Percentiles rank a stretch among this genome's conserved stretches.
phyloP scores from a whole-genome alignment of 2,888 invertebrate genomes.

The Ptychoptera contaminata region DNA sequence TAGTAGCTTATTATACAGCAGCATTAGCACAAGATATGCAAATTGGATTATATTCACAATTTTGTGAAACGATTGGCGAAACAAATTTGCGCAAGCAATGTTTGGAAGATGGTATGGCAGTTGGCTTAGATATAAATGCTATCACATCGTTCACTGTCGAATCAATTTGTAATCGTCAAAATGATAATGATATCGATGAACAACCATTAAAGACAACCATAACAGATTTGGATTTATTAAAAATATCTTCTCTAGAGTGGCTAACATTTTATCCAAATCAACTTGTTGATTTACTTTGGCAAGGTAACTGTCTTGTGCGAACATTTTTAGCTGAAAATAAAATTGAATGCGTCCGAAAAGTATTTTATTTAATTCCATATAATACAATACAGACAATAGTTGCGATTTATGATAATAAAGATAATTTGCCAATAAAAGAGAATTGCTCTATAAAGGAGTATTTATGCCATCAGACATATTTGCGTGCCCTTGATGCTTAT shows the following conservation, averaged over 20 bases:
- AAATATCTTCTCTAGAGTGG: constrained; percentile 75
- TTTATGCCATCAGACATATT: constrained; percentile 72
- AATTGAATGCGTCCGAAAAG: constrained; percentile 62
- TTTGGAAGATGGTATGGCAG: constrained; percentile 52
- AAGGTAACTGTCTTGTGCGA: constrained; percentile 79
- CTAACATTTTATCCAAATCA: constrained; percentile 64
- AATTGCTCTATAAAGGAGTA: constrained; percentile 55
- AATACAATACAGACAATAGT: constrained; percentile 44
- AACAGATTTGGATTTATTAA: constrained; percentile 51
- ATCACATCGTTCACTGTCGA: constrained; percentile 78
- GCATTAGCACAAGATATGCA: constrained; percentile 53
- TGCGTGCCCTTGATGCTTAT: constrained; percentile 76
- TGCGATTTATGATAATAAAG: constrained; percentile 29
- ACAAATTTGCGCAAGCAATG: constrained; percentile 40
- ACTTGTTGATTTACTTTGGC: constrained; percentile 63
- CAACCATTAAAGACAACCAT: constrained; percentile 33
- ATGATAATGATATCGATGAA: constrained; percentile 19
- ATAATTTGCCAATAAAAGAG: constrained; percentile 33
- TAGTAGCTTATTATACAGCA: constrained; percentile 76
- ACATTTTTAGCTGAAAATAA: constrained; percentile 69
- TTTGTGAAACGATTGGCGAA: constrained; percentile 52
- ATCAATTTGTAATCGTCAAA: constrained; percentile 40
- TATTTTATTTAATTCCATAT: constrained; percentile 54
- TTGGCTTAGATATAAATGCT: constrained; percentile 66
- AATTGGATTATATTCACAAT: constrained; percentile 46